Percentiles rank a stretch among this genome's conserved stretches.
phyloP scores from a whole-genome alignment of 2,797 vertebrate genomes.

The Otolemur crassicaudatus region DNA sequence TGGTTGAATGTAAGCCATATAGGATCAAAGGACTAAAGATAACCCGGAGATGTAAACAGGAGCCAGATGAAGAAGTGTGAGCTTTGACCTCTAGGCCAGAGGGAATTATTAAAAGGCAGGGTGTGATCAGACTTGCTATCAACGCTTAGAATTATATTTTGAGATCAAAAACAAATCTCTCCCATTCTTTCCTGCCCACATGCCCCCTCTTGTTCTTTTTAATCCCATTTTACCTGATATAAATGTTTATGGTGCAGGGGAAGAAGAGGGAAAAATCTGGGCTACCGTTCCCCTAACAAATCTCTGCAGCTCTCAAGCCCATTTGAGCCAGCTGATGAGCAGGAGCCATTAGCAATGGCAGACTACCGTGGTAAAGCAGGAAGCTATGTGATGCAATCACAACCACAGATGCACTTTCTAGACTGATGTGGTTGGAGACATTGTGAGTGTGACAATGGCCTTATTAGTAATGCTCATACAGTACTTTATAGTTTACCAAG shows the following conservation, averaged over 20 bases:
- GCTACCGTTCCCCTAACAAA: background rate
- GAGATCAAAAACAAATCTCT: background rate
- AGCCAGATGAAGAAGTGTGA: background rate
- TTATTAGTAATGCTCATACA: conserved; percentile 50
- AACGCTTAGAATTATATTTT: background rate
- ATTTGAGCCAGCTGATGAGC: background rate
- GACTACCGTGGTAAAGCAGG: background rate
- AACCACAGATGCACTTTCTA: background rate
- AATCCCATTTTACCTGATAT: background rate
- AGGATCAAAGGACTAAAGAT: background rate
- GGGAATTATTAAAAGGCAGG: background rate
- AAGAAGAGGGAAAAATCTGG: background rate
- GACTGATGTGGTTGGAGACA: conserved; percentile 65
- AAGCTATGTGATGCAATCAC: background rate
- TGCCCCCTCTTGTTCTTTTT: background rate
- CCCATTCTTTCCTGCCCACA: background rate
- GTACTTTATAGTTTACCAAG: conserved; percentile 72
- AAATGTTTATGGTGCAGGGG: background rate
- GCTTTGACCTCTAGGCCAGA: background rate
- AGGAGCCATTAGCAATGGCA: background rate
- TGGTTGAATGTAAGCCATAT: background rate
- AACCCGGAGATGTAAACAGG: background rate
- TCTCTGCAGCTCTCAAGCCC: background rate
- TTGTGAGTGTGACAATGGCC: conserved; percentile 16
- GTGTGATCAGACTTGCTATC: background rate